These are phyloP conservation scores for Tineola bisselliella DNA, from an alignment of 2,888 invertebrate genomes.

Conservation along the genomic window DNA sequence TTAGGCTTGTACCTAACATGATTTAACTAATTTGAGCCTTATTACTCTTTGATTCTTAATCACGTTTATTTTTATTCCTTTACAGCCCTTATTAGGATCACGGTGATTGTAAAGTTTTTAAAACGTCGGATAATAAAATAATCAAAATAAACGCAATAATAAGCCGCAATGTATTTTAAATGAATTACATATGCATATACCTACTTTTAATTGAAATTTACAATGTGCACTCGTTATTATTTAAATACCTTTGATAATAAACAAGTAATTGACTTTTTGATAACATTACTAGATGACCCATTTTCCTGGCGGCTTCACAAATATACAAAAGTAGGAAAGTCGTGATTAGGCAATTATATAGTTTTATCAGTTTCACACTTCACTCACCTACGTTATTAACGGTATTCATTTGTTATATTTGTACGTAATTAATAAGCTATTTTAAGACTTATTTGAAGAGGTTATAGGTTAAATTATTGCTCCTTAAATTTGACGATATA, in stretches of 20 bases:
- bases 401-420: background rate
- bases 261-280: background rate
- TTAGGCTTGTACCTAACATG: no score
- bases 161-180: no score
- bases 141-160: no score
- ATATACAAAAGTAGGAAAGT: background rate
- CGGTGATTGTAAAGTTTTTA: no score
- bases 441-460: conserved; percentile 22
- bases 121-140: no score
- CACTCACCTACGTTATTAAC: background rate
- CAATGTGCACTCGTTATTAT: background rate
- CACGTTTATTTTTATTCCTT: no score
- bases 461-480: conserved; percentile 49
- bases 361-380: background rate
- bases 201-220: conserved; percentile 3
- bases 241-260: background rate
- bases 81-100: no score
- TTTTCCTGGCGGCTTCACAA: background rate
- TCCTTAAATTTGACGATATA: conserved; percentile 41
- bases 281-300: background rate
- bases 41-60: no score
- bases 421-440: background rate
- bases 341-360: background rate
- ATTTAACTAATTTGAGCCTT: no score
- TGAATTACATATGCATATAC: no score